Conservation (phyloP, 2,113 vertebrate species). For the Plestiodon gilberti region DNA sequence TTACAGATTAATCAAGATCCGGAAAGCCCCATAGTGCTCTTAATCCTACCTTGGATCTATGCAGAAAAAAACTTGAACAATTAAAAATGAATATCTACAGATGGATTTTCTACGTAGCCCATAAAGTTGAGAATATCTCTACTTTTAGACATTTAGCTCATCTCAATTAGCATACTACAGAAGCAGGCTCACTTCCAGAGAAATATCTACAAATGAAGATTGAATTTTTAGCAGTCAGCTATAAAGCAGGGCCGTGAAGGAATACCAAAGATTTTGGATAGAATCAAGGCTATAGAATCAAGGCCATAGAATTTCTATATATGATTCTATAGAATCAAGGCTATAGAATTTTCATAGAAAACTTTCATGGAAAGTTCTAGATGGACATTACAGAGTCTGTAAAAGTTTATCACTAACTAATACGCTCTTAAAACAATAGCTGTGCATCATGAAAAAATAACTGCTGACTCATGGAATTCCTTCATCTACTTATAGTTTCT, state of each 20-base stretch:
- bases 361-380: slow-evolving; percentile 13
- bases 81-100: slow-evolving; percentile 32
- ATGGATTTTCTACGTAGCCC: neutral
- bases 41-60: neutral
- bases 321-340: neutral
- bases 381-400: neutral
- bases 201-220: slow-evolving; percentile 40
- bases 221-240: slow-evolving; percentile 25
- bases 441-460: slow-evolving; percentile 1
- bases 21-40: neutral
- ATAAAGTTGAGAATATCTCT: slow-evolving; percentile 9
- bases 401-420: slow-evolving; percentile 31
- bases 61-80: neutral
- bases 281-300: no score
- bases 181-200: neutral
- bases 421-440: slow-evolving; percentile 19
- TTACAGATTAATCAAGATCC: neutral
- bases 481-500: neutral
- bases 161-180: slow-evolving; percentile 21
- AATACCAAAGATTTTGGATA: slow-evolving; percentile 7
- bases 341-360: neutral
- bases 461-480: neutral
- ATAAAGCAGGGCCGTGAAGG: slow-evolving; percentile 13
- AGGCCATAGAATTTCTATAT: neutral
- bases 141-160: neutral